A percentile compares a stretch with the other conserved stretches of the same genome.
Evolutionary conservation across 2,888 invertebrate species (phyloP).

Genomic region (Phragmatobia fuliginosa): DNA sequence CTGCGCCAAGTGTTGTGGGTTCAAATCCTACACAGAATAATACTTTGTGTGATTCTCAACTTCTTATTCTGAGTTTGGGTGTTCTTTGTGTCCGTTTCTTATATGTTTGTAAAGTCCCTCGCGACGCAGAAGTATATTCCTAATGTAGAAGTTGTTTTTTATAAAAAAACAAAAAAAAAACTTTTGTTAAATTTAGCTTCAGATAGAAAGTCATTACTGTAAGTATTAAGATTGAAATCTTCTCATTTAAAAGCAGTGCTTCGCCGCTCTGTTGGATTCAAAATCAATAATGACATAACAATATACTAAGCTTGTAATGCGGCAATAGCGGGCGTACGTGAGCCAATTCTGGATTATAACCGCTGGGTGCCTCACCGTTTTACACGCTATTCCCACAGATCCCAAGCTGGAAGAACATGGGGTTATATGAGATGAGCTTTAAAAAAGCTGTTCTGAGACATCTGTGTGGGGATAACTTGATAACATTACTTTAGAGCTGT

Average conservation of each 20-base stretch:
- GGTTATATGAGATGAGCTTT: background rate
- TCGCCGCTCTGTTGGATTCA: slow-evolving; percentile 21
- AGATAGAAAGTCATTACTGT: background rate
- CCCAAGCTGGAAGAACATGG: slow-evolving; percentile 23
- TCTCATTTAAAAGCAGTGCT: slow-evolving; percentile 22
- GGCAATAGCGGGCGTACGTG: slow-evolving; percentile 48
- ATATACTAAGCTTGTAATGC: slow-evolving; percentile 50
- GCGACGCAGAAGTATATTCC: too few relatives aligned
- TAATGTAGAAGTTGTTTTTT: too few relatives aligned
- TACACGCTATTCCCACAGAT: slow-evolving; percentile 29
- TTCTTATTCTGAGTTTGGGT: too few relatives aligned
- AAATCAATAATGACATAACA: slow-evolving; percentile 56
- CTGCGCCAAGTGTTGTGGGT: too few relatives aligned
- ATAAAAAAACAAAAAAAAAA: too few relatives aligned
- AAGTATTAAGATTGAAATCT: slow-evolving; percentile 26
- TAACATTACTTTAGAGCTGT: background rate
- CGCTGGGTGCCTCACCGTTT: slow-evolving; percentile 21
- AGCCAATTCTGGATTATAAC: slow-evolving; percentile 44
- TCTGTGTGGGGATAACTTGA: background rate
- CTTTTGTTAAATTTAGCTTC: background rate
- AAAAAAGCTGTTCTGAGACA: background rate
- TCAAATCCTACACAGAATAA: too few relatives aligned
- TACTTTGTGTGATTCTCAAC: too few relatives aligned
- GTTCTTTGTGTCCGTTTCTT: too few relatives aligned
- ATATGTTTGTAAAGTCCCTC: too few relatives aligned